These are phyloP conservation scores for Catamblyrhynchus diadema DNA, from an alignment of 2,797 vertebrate genomes.

Conservation along the genomic window DNA sequence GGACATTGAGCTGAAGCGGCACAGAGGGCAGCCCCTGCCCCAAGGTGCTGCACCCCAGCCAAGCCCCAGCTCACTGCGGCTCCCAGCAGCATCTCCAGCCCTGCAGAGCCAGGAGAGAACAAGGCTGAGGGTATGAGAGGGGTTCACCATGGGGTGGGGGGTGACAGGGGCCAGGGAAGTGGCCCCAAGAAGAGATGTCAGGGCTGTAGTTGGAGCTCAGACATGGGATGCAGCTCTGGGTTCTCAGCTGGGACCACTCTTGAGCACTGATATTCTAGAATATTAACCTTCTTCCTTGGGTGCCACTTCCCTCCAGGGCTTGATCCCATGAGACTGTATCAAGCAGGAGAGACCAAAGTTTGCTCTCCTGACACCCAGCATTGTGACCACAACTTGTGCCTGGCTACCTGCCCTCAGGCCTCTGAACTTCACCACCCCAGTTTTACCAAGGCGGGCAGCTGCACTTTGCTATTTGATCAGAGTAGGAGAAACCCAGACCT, in stretches of 20 bases:
- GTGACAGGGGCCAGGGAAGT: not conserved
- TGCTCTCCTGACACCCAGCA: rapidly evolving
- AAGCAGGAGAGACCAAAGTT: not conserved
- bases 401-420: not conserved
- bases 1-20: not conserved
- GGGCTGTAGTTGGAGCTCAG: not conserved
- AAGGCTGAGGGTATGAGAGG: not conserved
- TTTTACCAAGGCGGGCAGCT: not conserved
- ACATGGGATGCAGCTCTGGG: not conserved
- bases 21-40: not conserved
- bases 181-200: not conserved
- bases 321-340: not conserved
- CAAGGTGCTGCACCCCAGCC: not conserved
- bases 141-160: too few species aligned
- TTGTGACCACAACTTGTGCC: not conserved
- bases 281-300: not conserved
- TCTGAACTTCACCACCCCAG: not conserved
- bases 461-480: not conserved
- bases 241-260: not conserved
- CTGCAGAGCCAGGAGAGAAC: not conserved
- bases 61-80: not conserved
- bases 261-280: not conserved
- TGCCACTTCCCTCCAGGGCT: not conserved
- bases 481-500: not conserved
- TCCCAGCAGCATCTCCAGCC: not conserved